phyloP scores from a whole-genome alignment of 2,888 invertebrate species.

The Erebia palarica region DNA sequence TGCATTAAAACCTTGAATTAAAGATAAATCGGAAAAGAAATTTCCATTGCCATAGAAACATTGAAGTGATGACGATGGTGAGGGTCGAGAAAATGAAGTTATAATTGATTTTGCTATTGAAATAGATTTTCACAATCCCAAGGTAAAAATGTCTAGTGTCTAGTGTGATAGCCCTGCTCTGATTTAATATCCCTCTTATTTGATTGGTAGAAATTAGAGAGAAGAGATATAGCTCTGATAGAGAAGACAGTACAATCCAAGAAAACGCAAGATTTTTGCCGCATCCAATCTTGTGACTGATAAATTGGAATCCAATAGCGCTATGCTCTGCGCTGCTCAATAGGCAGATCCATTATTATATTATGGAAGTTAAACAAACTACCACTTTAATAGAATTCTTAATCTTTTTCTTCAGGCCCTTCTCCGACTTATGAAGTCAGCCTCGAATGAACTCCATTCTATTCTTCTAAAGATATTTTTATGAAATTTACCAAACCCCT shows the following conservation, averaged over 20 bases:
- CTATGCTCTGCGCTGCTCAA: no score
- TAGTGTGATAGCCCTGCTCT: not conserved
- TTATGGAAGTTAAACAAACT: no score
- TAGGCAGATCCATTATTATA: no score
- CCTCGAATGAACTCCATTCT: no score
- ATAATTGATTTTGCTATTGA: not conserved
- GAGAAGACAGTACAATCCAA: not conserved
- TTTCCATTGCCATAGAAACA: slow-evolving; percentile 37
- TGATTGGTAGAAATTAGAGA: not conserved
- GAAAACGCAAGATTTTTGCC: not conserved
- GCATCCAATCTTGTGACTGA: not conserved
- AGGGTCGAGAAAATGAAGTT: slow-evolving; percentile 6
- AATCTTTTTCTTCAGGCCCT: no score
- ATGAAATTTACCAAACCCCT: slow-evolving; percentile 3
- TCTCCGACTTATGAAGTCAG: no score
- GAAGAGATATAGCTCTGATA: no score
- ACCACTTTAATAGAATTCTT: no score
- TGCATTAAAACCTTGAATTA: slow-evolving; percentile 46
- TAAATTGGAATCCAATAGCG: not conserved
- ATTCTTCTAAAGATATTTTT: not conserved
- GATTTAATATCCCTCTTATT: not conserved
- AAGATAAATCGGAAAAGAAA: slow-evolving; percentile 45
- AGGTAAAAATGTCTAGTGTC: not conserved
- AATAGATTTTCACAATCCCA: slow-evolving; percentile 2
- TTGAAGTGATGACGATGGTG: not conserved